A percentile compares a stretch with the other conserved stretches of the same genome.
Evolutionary conservation across 2,113 vertebrate species (phyloP).

Genomic region (Carollia perspicillata): DNA sequence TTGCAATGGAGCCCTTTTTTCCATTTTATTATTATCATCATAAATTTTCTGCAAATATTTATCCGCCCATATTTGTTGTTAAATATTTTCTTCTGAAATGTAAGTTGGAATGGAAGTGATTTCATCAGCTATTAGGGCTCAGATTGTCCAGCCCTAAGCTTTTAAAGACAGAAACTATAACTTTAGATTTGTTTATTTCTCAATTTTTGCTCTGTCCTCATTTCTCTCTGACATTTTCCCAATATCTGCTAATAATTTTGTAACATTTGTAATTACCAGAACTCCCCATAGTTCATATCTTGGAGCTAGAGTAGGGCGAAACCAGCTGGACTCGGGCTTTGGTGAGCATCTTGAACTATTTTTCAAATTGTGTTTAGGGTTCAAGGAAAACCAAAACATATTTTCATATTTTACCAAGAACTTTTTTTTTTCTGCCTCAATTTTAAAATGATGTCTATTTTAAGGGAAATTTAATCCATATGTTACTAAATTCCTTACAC

Average conservation of each 20-base stretch:
- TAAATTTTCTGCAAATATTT: slow-evolving; percentile 13
- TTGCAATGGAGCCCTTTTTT: not conserved
- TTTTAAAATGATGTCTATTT: slow-evolving; percentile 75
- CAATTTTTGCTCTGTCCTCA: slow-evolving; percentile 34
- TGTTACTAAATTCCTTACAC: slow-evolving; percentile 75
- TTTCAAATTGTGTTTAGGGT: slow-evolving; percentile 69
- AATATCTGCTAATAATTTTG: slow-evolving; percentile 47
- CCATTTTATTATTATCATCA: not conserved
- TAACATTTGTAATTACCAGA: slow-evolving; percentile 58
- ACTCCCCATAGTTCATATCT: slow-evolving; percentile 31
- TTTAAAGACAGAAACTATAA: slow-evolving; percentile 7
- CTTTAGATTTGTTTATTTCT: slow-evolving; percentile 45
- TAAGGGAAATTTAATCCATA: slow-evolving; percentile 75
- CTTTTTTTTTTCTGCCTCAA: slow-evolving; percentile 41
- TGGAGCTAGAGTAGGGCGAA: slow-evolving; percentile 29
- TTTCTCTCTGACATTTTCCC: slow-evolving; percentile 45
- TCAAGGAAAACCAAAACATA: slow-evolving; percentile 72
- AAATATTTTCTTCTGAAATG: slow-evolving; percentile 38
- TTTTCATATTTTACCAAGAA: slow-evolving; percentile 72
- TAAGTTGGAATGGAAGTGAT: slow-evolving; percentile 16
- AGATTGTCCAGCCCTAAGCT: not conserved
- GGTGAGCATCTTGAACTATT: slow-evolving; percentile 71
- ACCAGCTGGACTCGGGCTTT: slow-evolving; percentile 18
- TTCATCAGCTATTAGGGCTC: not conserved
- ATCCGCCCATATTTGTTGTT: not conserved